Evolutionary conservation across 2,113 vertebrate species (phyloP).

Genomic region (Psophia crepitans): DNA sequence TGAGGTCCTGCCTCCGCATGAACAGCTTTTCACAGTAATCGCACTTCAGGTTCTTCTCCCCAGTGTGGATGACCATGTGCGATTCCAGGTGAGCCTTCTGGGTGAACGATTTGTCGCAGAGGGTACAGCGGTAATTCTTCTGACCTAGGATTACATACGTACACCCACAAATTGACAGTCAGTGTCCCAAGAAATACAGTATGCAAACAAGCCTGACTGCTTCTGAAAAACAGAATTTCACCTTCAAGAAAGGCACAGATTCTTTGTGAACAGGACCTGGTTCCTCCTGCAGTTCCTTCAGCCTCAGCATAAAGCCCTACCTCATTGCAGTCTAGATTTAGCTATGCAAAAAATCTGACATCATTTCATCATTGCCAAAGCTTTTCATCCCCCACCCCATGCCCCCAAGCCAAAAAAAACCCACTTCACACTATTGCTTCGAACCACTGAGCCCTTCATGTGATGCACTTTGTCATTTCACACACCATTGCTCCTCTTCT

Average conservation of each 20-base stretch:
- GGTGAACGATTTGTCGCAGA: constrained; percentile 94
- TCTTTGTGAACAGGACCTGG: neutral
- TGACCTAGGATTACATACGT: constrained; percentile 77
- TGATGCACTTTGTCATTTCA: neutral
- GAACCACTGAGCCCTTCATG: neutral
- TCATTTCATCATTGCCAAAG: neutral
- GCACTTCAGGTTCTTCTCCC: constrained; percentile 94
- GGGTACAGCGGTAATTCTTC: constrained; percentile 92
- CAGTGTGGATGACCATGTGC: constrained; percentile 95
- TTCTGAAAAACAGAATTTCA: neutral
- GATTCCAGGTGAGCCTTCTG: constrained; percentile 96
- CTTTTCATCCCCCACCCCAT: neutral
- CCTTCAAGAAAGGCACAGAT: neutral
- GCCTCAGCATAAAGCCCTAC: neutral
- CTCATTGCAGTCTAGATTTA: neutral
- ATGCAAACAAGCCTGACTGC: neutral
- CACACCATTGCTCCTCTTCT: neutral
- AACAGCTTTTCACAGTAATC: constrained; percentile 94
- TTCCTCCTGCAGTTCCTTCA: neutral
- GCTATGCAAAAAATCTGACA: neutral
- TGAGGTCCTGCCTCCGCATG: constrained; percentile 95
- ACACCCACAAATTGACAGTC: neutral
- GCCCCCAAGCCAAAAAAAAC: neutral
- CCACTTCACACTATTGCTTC: neutral
- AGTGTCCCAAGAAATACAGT: neutral